Evolutionary conservation across 2,113 vertebrate species (phyloP).

Genomic region (Cephalopholis sonnerati): DNA sequence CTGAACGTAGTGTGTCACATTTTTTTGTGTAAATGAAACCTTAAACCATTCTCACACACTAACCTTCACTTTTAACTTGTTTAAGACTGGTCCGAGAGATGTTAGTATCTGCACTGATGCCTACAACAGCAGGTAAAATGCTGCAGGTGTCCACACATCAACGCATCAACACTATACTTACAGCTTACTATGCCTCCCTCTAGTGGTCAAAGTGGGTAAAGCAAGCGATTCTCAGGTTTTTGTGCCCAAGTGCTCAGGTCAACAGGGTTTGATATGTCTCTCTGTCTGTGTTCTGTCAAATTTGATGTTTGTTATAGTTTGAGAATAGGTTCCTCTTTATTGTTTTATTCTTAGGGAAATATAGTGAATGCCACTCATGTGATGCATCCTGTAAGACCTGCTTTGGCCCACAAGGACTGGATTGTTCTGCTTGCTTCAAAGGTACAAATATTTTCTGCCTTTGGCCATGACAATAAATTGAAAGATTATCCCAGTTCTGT

Average conservation of each 20-base stretch:
- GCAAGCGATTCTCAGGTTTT: neutral
- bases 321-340: neutral
- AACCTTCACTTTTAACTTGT: neutral
- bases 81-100: neutral
- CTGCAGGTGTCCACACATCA: neutral
- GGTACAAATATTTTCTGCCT: slow-evolving; percentile 50
- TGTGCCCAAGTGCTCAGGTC: neutral
- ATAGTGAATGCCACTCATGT: slow-evolving; percentile 70
- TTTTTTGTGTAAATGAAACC: neutral
- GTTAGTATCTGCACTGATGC: neutral
- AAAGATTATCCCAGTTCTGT: accelerated
- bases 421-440: slow-evolving; percentile 82
- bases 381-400: slow-evolving; percentile 79
- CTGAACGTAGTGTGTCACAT: neutral
- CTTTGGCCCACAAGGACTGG: slow-evolving; percentile 79
- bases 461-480: accelerated
- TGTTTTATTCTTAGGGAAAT: slow-evolving; percentile 59
- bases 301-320: neutral
- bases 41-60: neutral
- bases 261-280: neutral
- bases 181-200: slow-evolving; percentile 23
- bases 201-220: slow-evolving; percentile 20
- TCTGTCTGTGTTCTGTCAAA: neutral
- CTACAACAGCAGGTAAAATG: neutral
- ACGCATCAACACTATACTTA: neutral